These are phyloP conservation scores for Stictonetta naevosa DNA, from an alignment of 2,113 vertebrate genomes.

Conservation along the genomic window DNA sequence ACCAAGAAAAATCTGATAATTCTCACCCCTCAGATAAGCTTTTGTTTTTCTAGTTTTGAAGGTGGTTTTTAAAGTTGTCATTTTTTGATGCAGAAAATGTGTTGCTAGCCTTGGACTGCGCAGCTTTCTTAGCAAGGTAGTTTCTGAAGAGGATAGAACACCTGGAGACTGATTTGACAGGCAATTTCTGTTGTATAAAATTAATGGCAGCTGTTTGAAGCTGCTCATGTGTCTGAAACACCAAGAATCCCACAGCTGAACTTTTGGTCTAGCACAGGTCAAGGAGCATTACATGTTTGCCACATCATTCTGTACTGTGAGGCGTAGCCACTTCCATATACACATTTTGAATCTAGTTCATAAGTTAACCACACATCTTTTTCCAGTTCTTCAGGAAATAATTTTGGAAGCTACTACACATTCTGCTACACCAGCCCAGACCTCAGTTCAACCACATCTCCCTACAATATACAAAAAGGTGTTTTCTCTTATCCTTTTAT, in stretches of 20 bases:
- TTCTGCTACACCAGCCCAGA: background rate
- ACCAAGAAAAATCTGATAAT: background rate
- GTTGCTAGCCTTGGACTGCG: background rate
- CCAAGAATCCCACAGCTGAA: background rate
- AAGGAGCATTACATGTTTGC: background rate
- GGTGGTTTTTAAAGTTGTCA: background rate
- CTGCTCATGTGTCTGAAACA: background rate
- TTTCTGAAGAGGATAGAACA: background rate
- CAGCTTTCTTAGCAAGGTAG: background rate
- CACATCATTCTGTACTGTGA: background rate
- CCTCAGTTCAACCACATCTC: background rate
- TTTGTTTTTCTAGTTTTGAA: background rate
- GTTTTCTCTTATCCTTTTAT: background rate
- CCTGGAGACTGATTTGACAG: background rate
- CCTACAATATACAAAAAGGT: background rate
- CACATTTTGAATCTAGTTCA: background rate
- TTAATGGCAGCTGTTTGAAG: conserved; percentile 26
- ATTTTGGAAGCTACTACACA: background rate
- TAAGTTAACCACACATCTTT: background rate
- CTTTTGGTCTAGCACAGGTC: background rate
- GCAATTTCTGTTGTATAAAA: conserved; percentile 4
- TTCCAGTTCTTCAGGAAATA: background rate
- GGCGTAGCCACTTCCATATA: background rate
- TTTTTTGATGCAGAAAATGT: background rate
- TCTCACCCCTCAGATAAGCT: background rate